A percentile compares a stretch with the other conserved stretches of the same genome.
phyloP scores from a whole-genome alignment of 2,113 vertebrate genomes.

The Pollimyrus isidori region DNA sequence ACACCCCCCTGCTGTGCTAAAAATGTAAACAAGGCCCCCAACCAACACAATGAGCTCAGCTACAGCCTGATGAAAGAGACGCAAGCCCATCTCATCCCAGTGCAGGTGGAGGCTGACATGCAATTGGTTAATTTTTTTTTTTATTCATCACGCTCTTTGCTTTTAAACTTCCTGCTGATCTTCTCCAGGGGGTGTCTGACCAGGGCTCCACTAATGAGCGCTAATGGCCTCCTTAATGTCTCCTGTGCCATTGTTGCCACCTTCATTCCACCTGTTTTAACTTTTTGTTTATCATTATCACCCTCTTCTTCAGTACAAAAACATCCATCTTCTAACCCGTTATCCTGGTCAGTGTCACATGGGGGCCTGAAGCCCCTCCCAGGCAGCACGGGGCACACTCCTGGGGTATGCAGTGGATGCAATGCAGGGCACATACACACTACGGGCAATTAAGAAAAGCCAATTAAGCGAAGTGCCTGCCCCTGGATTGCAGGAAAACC shows the following conservation, averaged over 20 bases:
- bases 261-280: background rate
- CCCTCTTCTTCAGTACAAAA: conserved; percentile 27
- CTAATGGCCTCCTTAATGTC: background rate
- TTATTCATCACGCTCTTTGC: background rate
- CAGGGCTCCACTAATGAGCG: background rate
- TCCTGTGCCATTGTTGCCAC: background rate
- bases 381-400: background rate
- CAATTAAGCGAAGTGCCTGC: background rate
- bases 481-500: background rate
- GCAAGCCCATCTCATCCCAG: background rate
- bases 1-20: background rate
- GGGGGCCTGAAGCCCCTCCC: background rate
- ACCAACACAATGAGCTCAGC: background rate
- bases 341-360: background rate
- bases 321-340: conserved; percentile 40
- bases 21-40: background rate
- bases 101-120: background rate
- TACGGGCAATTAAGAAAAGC: background rate
- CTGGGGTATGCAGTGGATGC: background rate
- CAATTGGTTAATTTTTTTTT: background rate
- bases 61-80: background rate
- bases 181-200: background rate
- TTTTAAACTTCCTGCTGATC: background rate
- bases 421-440: background rate
- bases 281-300: background rate